Evolutionary conservation across 2,113 vertebrate genomes (phyloP), one percentile per base, ranked within the genome.

Genomic region (Nannobrachium achirus): DNA sequence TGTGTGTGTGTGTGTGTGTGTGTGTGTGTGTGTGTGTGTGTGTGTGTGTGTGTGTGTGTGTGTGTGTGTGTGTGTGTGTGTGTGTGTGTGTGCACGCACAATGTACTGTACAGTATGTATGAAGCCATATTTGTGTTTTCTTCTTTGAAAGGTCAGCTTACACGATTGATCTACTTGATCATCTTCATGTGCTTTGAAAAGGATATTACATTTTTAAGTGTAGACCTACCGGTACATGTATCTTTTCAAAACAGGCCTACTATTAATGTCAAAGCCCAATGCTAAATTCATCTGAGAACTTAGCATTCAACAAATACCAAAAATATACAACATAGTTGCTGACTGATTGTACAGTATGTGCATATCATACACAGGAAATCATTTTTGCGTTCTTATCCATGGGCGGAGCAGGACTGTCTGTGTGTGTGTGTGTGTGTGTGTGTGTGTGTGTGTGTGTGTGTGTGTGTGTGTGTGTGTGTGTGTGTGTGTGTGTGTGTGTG

Each of bases 71-170:
- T 45, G 16, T 15, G 40, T 19, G 16, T 7, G 15, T 13, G 39
- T 10, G 41, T 20, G 57, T 20, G 15, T 13, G 46, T 18, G 8
- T 40, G 64, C 46, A 14, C 51, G 18, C 25, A 33, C 25, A 33
- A 33, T 33, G 25, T 33, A 33, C 25, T 33, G 25, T 33, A 33
- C 25, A 33, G 25, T 33, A 33, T 53, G 18, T 53, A 10, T 20
- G 14, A 38, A 4, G 13, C 10, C 39, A 10, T 11, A n/a, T 18
- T 11, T 11, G 8, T 4, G n/a, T 48, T 76, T 78, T 64, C 25
- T 74, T 51, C 66, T 65, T 49, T 44, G 50, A 89, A 89, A 85
- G 78, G 81, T 65, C 87, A 87, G 71, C 82, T 86, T 89, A 87
- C 80, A 78, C 87, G 78, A 80, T 52, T 49, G 9, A 46, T 65